Percentiles rank a stretch among this genome's conserved stretches.
phyloP scores from a whole-genome alignment of 53 echinoderm and acorn worm genomes.

The Stichopus horrens region DNA sequence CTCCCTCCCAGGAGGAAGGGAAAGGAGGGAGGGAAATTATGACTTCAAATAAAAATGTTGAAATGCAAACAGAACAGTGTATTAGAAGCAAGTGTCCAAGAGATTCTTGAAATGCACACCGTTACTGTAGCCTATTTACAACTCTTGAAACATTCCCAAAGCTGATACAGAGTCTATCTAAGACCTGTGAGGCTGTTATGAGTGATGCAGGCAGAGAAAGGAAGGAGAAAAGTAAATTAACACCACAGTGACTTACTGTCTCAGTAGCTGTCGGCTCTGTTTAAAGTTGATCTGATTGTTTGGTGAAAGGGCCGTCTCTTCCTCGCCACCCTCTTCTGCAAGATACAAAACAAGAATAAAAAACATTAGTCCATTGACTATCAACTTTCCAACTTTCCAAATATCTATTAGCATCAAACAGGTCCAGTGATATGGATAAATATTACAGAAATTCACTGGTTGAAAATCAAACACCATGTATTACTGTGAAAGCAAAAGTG shows the following conservation, averaged over 20 bases:
- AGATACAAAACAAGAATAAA: constrained; percentile 32
- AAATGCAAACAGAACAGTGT: no score
- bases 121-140: neutral
- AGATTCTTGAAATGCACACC: neutral
- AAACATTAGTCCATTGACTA: neutral
- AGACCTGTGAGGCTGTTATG: neutral
- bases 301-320: constrained; percentile 85
- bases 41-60: no score
- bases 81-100: neutral
- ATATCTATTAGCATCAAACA: neutral
- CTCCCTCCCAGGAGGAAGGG: no score
- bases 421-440: no score
- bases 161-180: neutral
- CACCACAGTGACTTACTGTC: constrained; percentile 77
- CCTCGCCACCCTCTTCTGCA: constrained; percentile 87
- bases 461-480: no score
- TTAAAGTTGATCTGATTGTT: constrained; percentile 97
- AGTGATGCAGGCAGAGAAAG: neutral
- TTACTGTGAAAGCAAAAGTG: no score
- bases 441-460: no score
- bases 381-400: neutral
- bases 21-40: no score
- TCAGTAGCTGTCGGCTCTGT: constrained; percentile 97
- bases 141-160: no score
- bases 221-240: neutral